Evolutionary conservation across 2,888 invertebrate genomes (phyloP).

Genomic region (Rhamphomyia laevipes): DNA sequence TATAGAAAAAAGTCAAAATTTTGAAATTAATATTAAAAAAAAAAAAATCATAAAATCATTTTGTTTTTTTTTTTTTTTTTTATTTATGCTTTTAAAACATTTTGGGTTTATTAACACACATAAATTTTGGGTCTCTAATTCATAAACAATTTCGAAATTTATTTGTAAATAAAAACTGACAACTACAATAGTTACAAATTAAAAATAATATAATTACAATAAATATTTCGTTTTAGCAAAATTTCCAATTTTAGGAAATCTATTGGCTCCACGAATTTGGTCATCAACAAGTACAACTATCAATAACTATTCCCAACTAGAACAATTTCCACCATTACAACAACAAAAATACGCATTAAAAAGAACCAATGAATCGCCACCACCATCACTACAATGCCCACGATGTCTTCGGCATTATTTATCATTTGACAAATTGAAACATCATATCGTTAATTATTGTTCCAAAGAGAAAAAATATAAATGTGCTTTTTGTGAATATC

Average conservation of each 20-base stretch:
- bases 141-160: too few relatives aligned
- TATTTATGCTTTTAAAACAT: background rate
- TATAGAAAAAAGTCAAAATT: too few relatives aligned
- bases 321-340: background rate
- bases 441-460: slow-evolving; percentile 35
- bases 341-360: background rate
- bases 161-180: too few relatives aligned
- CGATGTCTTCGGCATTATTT: slow-evolving; percentile 35
- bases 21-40: too few relatives aligned
- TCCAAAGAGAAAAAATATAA: slow-evolving; percentile 36
- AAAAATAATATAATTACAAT: too few relatives aligned
- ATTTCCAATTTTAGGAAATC: slow-evolving; percentile 35
- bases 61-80: too few relatives aligned
- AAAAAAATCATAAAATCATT: too few relatives aligned
- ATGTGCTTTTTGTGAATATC: slow-evolving; percentile 34
- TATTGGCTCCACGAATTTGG: slow-evolving; percentile 20
- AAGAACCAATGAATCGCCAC: background rate
- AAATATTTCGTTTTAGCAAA: slow-evolving; percentile 24
- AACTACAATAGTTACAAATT: too few relatives aligned
- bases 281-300: slow-evolving; percentile 1
- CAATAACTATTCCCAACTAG: slow-evolving; percentile 9
- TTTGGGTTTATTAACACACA: slow-evolving; percentile 6
- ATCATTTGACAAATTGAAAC: slow-evolving; percentile 31
- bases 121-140: background rate
- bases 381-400: slow-evolving; percentile 25